Evolutionary conservation across 2,888 invertebrate genomes (phyloP), one percentile per base, ranked within the genome.

Genomic region (Nemoura dubitans): DNA sequence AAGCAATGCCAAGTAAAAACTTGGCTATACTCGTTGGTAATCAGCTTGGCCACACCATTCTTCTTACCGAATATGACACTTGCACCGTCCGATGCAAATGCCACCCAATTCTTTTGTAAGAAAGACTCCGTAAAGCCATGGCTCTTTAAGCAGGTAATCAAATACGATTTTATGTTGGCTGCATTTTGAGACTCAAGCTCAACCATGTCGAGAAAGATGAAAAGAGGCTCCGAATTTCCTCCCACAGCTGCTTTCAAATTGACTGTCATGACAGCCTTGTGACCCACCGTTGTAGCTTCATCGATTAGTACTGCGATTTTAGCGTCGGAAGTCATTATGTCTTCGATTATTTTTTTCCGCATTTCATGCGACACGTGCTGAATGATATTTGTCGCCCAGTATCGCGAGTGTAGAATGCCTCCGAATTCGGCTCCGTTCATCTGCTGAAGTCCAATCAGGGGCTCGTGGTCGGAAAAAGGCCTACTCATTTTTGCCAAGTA

Each of bases 1-100:
- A 86, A 86, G 86, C 87, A 89, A 42, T 89, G 89, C 88, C 88
- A 88, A 26, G 28, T 86, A 43, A 87, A 84, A 42, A 88, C 86
- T 27, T 80, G 86, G n/a, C 87, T 88, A 87, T 36, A 86, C 28
- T 76, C 76, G 28, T 87, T 27, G 27, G 30, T 25, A 43, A 88
- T 86, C 78, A 83, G 85, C 85, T 86, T 87, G 86, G 76, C 88
- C 84, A 88, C 88, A 87, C 84, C 88, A 81, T 59, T 85, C 76
- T 86, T 88, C 88, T 85, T 88, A 86, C 86, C 88, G 84, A 84
- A 86, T 88, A 85, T 88, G 84, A 30, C 86, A 85, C 86, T 85
- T 85, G 88, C 86, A 76, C 88, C 87, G 81, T 87, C 25, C 83
- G 85, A 82, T 36, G 78, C 25, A 87, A 82, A 87, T 43, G 80